A percentile compares a stretch with the other conserved stretches of the same genome.
Conservation (phyloP, 2,113 vertebrate species). For the Cervus canadensis region DNA sequence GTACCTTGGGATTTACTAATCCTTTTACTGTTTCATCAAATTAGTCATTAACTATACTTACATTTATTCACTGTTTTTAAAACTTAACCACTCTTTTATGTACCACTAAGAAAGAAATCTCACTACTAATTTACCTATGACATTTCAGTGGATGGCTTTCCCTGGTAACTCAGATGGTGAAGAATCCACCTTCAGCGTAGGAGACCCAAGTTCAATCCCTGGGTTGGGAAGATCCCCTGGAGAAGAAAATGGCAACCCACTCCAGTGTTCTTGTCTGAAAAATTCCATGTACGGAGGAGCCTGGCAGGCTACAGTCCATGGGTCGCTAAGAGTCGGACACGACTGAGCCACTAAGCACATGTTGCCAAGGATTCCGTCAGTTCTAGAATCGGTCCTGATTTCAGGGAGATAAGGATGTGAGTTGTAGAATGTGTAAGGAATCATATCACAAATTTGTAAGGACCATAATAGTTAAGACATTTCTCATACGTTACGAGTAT, state of each 20-base stretch:
- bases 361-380: background rate
- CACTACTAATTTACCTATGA: background rate
- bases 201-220: background rate
- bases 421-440: background rate
- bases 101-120: background rate
- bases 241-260: background rate
- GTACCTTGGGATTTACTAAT: background rate
- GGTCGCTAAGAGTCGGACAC: background rate
- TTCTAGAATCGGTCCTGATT: background rate
- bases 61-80: background rate
- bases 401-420: background rate
- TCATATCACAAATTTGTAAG: background rate
- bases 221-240: background rate
- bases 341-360: background rate
- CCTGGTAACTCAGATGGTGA: background rate
- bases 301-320: background rate
- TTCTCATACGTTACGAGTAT: background rate
- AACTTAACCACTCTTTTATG: background rate
- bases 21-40: background rate
- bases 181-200: background rate
- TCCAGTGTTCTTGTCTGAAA: background rate
- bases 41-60: background rate
- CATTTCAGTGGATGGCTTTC: background rate
- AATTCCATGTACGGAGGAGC: background rate
- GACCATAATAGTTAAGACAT: background rate